Evolutionary conservation across 2,888 invertebrate species (phyloP).

Genomic region (Epirrhoe alternata): DNA sequence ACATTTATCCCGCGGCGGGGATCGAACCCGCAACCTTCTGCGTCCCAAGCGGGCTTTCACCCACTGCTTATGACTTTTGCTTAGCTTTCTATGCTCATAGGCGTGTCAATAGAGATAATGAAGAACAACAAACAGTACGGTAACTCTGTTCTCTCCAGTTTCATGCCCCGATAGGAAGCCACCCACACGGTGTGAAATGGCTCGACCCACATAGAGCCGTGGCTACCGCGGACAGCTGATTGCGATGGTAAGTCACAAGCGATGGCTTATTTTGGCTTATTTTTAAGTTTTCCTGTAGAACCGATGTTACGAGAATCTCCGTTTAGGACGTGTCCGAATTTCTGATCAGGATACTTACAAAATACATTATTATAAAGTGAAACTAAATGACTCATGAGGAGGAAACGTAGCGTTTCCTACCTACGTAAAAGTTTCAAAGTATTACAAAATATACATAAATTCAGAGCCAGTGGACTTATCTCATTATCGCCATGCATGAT

Average conservation of each 20-base stretch:
- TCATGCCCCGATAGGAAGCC: slow-evolving; percentile 34
- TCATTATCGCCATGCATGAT: slow-evolving; percentile 27
- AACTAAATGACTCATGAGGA: background rate
- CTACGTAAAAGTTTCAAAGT: background rate
- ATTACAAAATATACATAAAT: slow-evolving; percentile 6
- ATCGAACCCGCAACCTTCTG: too few relatives aligned
- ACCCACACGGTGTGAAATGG: slow-evolving; percentile 36
- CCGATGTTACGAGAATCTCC: background rate
- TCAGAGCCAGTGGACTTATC: slow-evolving; percentile 14
- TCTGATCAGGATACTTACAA: background rate
- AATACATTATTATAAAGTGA: too few relatives aligned
- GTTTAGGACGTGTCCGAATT: too few relatives aligned
- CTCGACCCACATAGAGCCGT: slow-evolving; percentile 34
- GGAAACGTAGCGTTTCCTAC: background rate
- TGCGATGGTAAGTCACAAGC: slow-evolving; percentile 31
- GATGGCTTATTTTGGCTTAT: slow-evolving; percentile 6
- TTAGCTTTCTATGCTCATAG: background rate
- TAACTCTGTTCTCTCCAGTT: slow-evolving; percentile 10
- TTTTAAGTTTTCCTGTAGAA: background rate
- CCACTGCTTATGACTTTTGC: slow-evolving; percentile 1
- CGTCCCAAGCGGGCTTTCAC: too few relatives aligned
- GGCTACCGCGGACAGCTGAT: slow-evolving; percentile 34
- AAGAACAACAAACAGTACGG: slow-evolving; percentile 18
- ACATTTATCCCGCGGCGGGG: too few relatives aligned
- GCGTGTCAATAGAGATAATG: slow-evolving; percentile 20